Evolutionary conservation across 2,797 vertebrate genomes (phyloP).

Genomic region (Sebastes iracundus): DNA sequence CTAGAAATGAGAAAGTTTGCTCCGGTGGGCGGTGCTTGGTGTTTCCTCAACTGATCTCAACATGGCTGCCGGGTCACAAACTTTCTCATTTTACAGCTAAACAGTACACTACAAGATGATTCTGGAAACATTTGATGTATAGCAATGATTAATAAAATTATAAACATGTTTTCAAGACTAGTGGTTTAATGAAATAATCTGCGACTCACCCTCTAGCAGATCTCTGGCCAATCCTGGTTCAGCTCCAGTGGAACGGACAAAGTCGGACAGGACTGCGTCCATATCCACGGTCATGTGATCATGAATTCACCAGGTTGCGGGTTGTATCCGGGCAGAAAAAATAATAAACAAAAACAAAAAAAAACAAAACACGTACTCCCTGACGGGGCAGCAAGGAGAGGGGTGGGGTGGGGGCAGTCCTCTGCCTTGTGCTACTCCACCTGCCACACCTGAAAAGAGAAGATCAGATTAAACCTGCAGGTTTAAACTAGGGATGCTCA

Average conservation of each 20-base stretch:
- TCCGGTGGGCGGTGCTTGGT: no score
- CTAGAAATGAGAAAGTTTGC: no score
- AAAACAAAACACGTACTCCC: conserved; percentile 8
- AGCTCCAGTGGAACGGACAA: conserved; percentile 97
- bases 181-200: not conserved
- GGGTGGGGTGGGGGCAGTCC: conserved; percentile 19
- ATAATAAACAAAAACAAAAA: conserved; percentile 42
- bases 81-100: no score
- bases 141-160: not conserved
- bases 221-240: conserved; percentile 97
- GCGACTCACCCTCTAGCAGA: conserved; percentile 90
- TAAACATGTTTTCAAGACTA: not conserved
- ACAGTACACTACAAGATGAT: no score
- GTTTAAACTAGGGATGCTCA: not conserved
- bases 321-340: conserved; percentile 69
- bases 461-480: not conserved
- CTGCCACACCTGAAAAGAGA: conserved; percentile 72
- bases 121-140: not conserved
- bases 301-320: conserved; percentile 81
- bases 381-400: conserved; percentile 18
- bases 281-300: conserved; percentile 95
- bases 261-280: conserved; percentile 97
- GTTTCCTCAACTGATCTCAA: no score
- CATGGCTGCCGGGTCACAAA: no score
- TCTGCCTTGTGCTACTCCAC: conserved; percentile 33